Conservation (phyloP, 2,888 invertebrate species). For the Gymnosoma rotundatum region DNA sequence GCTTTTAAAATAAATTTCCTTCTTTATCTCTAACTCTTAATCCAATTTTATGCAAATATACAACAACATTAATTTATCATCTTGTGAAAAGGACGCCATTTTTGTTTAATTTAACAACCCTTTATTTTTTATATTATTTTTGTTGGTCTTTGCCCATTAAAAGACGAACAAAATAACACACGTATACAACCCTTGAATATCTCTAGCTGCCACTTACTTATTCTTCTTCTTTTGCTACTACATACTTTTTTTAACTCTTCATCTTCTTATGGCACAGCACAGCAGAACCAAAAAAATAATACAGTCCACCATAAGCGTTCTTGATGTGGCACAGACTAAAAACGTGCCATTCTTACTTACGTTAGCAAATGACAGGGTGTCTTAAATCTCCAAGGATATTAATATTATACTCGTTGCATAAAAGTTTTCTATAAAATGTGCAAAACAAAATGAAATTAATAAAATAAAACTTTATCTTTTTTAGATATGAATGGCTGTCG, state of each 20-base stretch:
- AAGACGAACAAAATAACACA: conserved; percentile 41
- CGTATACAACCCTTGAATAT: conserved; percentile 52
- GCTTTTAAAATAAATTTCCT: conserved; percentile 18
- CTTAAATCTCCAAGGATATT: conserved; percentile 72
- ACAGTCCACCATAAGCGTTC: conserved; percentile 39
- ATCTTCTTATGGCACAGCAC: conserved; percentile 51
- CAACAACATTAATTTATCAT: conserved; percentile 68
- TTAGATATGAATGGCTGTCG: conserved; percentile 11
- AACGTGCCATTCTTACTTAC: conserved; percentile 58
- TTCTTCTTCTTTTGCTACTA: conserved; percentile 44
- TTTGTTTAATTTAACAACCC: conserved; percentile 69
- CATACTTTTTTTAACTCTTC: conserved; percentile 26
- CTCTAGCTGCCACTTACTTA: conserved; percentile 52
- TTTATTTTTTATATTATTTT: conserved; percentile 17
- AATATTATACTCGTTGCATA: conserved; percentile 41
- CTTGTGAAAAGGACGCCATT: conserved; percentile 69
- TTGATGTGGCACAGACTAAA: not conserved
- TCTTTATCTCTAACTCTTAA: conserved; percentile 58
- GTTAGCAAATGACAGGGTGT: conserved; percentile 69
- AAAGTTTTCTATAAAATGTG: conserved; percentile 13
- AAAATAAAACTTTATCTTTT: conserved; percentile 53
- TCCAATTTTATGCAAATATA: conserved; percentile 66
- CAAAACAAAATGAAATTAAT: conserved; percentile 18
- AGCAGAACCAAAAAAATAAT: not conserved
- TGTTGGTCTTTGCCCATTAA: conserved; percentile 31